A percentile compares a stretch with the other conserved stretches of the same genome.
These are phyloP conservation scores for Auanema freiburgensis DNA, from an alignment of 2,888 invertebrate species.

Conservation along the genomic window DNA sequence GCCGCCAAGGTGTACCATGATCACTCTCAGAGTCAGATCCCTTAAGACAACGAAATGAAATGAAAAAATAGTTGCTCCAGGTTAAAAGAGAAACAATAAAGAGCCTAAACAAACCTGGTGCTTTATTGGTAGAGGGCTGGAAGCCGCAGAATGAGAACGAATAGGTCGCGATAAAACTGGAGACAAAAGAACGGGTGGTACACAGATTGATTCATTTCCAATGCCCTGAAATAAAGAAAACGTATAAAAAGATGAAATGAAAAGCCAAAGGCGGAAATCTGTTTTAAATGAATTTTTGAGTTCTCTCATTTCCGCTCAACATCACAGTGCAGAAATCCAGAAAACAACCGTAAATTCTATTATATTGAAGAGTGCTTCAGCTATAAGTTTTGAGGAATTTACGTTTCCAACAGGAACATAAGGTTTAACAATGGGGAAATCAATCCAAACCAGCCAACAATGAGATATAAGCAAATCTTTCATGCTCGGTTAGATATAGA, in stretches of 20 bases:
- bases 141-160: conserved; percentile 53
- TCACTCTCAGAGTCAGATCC: conserved; percentile 50
- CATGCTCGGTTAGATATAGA: no score
- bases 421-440: no score
- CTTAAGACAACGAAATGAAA: conserved; percentile 22
- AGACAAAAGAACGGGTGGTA: conserved; percentile 61
- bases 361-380: no score
- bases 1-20: conserved; percentile 23
- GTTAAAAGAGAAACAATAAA: background rate
- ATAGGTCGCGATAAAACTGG: conserved; percentile 61
- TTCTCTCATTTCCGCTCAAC: no score
- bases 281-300: no score
- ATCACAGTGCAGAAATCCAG: no score
- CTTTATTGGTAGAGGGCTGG: conserved; percentile 40
- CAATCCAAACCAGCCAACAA: no score
- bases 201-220: conserved; percentile 50
- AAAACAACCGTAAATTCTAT: no score
- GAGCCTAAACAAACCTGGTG: conserved; percentile 20
- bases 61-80: background rate
- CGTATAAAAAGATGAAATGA: background rate
- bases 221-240: conserved; percentile 47
- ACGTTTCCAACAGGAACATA: no score
- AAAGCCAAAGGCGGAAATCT: no score
- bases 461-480: no score
- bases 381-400: no score